These are phyloP conservation scores for Parauchenoglanis punctatus DNA, from an alignment of 2,797 vertebrate species.

Conservation along the genomic window DNA sequence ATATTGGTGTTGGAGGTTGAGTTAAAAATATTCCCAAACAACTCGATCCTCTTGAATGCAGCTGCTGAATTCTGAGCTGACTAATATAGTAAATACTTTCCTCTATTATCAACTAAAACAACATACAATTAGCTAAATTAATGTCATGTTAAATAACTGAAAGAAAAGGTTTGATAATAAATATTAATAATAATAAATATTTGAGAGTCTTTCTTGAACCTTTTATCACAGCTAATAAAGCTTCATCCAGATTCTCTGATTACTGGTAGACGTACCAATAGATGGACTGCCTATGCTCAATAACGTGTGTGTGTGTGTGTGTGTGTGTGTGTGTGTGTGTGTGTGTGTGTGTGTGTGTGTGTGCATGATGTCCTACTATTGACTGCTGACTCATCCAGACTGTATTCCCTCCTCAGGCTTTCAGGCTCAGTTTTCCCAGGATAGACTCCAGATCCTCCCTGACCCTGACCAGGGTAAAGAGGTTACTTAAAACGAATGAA, in stretches of 20 bases:
- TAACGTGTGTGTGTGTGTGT: background rate
- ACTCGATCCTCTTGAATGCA: background rate
- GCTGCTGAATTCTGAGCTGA: background rate
- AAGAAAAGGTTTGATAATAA: background rate
- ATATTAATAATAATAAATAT: background rate
- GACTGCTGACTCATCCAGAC: background rate
- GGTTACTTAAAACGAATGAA: background rate
- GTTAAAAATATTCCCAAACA: background rate
- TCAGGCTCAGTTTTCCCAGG: background rate
- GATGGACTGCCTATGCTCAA: background rate
- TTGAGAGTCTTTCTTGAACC: background rate
- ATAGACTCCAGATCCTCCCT: background rate
- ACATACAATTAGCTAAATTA: background rate
- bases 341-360: too few species aligned
- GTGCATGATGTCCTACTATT: background rate
- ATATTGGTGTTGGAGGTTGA: slow-evolving; percentile 15
- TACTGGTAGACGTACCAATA: background rate
- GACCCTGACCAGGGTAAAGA: background rate
- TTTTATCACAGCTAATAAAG: background rate
- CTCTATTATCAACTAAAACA: background rate
- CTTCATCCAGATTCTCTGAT: background rate
- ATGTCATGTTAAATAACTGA: background rate
- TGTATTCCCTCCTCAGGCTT: background rate
- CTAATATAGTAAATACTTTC: background rate
- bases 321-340: background rate